These are phyloP conservation scores for Eristalis arbustorum DNA, from an alignment of 2,888 invertebrate species.

Conservation along the genomic window DNA sequence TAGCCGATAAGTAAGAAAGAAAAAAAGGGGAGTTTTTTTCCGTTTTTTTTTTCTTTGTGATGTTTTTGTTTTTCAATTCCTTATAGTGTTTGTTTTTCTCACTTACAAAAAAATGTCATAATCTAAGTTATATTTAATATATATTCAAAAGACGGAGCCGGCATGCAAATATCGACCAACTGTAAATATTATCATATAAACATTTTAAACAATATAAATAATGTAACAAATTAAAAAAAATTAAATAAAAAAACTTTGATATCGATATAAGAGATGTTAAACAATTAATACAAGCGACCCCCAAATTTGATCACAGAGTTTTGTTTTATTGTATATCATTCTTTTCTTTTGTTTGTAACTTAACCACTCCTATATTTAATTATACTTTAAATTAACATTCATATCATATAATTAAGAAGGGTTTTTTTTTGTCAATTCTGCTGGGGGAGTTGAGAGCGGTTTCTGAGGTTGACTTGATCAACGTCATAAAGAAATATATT, in stretches of 20 bases:
- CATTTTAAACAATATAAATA: conserved; percentile 60
- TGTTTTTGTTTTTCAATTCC: conserved; percentile 9
- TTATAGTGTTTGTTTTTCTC: conserved; percentile 24
- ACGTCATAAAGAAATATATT: conserved; percentile 40
- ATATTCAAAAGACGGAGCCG: conserved; percentile 81
- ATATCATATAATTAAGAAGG: conserved; percentile 19
- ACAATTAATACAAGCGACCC: conserved; percentile 66
- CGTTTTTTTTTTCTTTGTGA: neutral
- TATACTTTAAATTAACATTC: conserved; percentile 26
- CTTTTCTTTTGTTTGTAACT: conserved; percentile 11
- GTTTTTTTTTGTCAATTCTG: conserved; percentile 19
- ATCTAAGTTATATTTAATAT: conserved; percentile 45
- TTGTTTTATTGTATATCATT: conserved; percentile 18
- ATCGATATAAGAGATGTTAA: conserved; percentile 50
- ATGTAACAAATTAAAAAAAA: conserved; percentile 59
- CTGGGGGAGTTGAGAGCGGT: conserved; percentile 51
- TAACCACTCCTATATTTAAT: conserved; percentile 34
- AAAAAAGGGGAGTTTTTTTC: neutral
- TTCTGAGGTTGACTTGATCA: conserved; percentile 56
- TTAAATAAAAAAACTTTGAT: conserved; percentile 7
- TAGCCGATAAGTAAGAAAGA: conserved; percentile 43
- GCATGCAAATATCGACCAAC: conserved; percentile 82
- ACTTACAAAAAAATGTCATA: conserved; percentile 38
- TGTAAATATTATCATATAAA: conserved; percentile 79
- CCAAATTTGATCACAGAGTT: conserved; percentile 67